Evolutionary conservation across 2,113 vertebrate species (phyloP), one percentile per base, ranked within the genome.

Genomic region (Barnardius zonarius): DNA sequence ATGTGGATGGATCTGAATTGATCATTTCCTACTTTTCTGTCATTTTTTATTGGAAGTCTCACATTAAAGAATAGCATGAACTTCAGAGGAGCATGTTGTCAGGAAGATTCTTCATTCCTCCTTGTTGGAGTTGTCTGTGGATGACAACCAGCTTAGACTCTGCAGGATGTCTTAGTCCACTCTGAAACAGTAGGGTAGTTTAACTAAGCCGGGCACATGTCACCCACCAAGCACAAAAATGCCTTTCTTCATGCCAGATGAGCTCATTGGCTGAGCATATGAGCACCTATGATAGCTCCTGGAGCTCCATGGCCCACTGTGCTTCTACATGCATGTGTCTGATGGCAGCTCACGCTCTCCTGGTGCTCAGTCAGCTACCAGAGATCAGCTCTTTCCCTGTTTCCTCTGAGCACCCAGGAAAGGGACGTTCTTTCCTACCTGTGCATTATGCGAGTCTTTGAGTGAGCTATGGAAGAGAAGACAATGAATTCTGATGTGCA

Each of bases 241-340:
- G 10, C 5, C 25, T 77, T 73, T 86, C 27, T 73, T 72, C 13
- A 17, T 44, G 52, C 12, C 39, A 49, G 5, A 1, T 33, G 57
- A 81, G 30, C 24, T 27, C 51, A 54, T 0, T 0, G 23, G 8
- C n/a, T 66, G 35, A 55, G 48, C 22, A 31, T 14, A 54, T 0
- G 3, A 14, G 17, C 44, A 83, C 14, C 27, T 66, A n/a, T 49
- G 28, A 28, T 19, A 55, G 31, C 7, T 66, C 2, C 51, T 33
- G 68, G 44, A 80, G 5, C 57, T 51, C 28, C 24, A 24, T 6
- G 20, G 31, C 20, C 31, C 35, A 49, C 10, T 2, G 2, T 62
- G 23, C 19, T 62, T 15, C 23, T 77, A 59, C 17, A 17, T 1
- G 3, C 10, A 8, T 48, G 15, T 48, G 25, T 44, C 75, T 77